phyloP scores from a whole-genome alignment of 1,140 invertebrate genomes.

The Drosophila obscura region DNA sequence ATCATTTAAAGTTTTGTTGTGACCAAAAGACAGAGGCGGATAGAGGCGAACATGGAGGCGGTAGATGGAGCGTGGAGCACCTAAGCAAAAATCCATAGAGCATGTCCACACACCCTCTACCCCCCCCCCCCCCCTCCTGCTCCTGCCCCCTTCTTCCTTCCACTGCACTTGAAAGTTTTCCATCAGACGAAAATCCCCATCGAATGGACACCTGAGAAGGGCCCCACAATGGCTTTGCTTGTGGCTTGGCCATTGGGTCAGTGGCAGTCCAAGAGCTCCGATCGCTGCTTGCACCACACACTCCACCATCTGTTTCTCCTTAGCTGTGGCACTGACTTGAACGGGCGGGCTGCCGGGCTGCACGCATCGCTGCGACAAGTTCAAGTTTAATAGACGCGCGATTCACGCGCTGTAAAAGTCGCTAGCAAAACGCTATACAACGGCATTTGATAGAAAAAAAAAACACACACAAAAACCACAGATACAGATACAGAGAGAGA shows the following conservation, averaged over 20 bases:
- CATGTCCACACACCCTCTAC: no score
- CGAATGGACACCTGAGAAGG: slow-evolving; percentile 9
- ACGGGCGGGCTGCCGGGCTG: no score
- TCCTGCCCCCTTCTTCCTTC: no score
- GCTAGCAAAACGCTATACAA: slow-evolving; percentile 44
- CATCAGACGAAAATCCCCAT: slow-evolving; percentile 8
- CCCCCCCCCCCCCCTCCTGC: no score
- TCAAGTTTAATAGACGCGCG: slow-evolving; percentile 68
- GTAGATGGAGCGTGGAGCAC: no score
- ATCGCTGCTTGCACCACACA: no score
- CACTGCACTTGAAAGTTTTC: slow-evolving; percentile 70
- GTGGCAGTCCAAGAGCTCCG: background rate
- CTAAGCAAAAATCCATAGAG: no score
- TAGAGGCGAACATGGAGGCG: background rate
- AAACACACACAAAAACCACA: background rate
- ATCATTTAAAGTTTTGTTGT: slow-evolving; percentile 52
- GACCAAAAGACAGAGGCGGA: slow-evolving; percentile 21
- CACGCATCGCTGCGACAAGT: slow-evolving; percentile 68
- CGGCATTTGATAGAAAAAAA: slow-evolving; percentile 51
- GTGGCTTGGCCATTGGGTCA: slow-evolving; percentile 13
- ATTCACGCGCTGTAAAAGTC: slow-evolving; percentile 46
- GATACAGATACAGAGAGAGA: background rate
- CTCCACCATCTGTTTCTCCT: no score
- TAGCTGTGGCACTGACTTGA: background rate
- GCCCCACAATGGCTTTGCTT: no score